Conservation (phyloP, 1,140 invertebrate species). For the Drusus annulatus region DNA sequence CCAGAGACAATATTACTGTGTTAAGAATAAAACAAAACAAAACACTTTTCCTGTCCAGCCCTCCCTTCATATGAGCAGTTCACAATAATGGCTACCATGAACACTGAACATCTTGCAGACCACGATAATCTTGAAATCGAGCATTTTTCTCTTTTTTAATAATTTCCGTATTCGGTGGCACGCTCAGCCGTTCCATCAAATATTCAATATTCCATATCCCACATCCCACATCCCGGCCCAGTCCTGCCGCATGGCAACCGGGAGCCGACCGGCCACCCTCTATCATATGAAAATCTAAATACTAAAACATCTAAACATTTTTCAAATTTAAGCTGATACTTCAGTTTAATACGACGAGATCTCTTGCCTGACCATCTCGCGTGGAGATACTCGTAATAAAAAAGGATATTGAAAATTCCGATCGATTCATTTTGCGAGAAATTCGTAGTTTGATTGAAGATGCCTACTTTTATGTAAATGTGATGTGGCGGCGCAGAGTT, state of each 20-base stretch:
- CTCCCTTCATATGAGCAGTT: not conserved
- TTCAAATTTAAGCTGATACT: slow-evolving; percentile 30
- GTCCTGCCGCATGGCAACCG: not conserved
- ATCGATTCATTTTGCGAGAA: not conserved
- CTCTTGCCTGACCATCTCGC: too few relatives aligned
- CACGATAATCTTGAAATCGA: slow-evolving; percentile 24
- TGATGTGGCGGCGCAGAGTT: too few relatives aligned
- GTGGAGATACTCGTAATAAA: too few relatives aligned
- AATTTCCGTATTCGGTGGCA: slow-evolving; percentile 57
- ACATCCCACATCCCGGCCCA: slow-evolving; percentile 36
- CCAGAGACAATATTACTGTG: too few relatives aligned
- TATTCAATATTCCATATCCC: slow-evolving; percentile 56
- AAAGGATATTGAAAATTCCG: too few relatives aligned
- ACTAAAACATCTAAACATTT: slow-evolving; percentile 35
- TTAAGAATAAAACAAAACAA: too few relatives aligned
- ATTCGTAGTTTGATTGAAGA: too few relatives aligned
- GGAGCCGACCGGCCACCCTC: slow-evolving; percentile 12
- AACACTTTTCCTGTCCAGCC: not conserved
- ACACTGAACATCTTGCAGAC: slow-evolving; percentile 20
- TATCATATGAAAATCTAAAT: slow-evolving; percentile 16
- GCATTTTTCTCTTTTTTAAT: slow-evolving; percentile 53
- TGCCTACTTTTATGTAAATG: too few relatives aligned
- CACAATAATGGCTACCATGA: slow-evolving; percentile 15
- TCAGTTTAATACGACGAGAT: slow-evolving; percentile 1
- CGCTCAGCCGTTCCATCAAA: slow-evolving; percentile 57